Evolutionary conservation across 2,888 invertebrate species (phyloP).

Genomic region (Aleiodes testaceus): DNA sequence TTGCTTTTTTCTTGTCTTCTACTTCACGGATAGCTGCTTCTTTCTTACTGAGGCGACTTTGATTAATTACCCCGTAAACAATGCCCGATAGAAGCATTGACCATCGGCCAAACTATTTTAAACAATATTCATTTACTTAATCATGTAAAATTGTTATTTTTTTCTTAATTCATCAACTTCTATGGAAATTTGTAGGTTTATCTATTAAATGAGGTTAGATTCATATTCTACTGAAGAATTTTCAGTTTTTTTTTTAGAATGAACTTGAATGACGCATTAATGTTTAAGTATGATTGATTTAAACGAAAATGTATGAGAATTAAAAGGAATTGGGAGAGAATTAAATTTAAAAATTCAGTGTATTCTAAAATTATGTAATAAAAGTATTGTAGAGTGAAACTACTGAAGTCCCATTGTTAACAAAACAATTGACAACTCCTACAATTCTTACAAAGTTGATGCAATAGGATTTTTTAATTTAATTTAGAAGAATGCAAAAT

Average conservation of each 20-base stretch:
- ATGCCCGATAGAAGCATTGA: slow-evolving; percentile 83
- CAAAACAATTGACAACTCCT: slow-evolving; percentile 32
- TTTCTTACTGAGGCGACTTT: slow-evolving; percentile 80
- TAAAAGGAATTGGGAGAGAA: not conserved
- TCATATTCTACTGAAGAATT: no score
- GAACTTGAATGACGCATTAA: not conserved
- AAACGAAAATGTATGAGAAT: no score
- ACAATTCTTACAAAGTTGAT: not conserved
- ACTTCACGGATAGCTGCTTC: slow-evolving; percentile 80
- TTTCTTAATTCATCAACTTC: no score
- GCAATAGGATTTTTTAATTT: not conserved
- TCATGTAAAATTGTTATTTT: not conserved
- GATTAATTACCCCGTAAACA: slow-evolving; percentile 84
- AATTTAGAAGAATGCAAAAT: not conserved
- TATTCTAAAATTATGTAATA: slow-evolving; percentile 45
- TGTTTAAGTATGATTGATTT: not conserved
- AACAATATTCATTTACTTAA: slow-evolving; percentile 17
- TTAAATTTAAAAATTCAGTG: not conserved
- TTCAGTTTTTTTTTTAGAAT: no score
- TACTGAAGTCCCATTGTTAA: slow-evolving; percentile 2
- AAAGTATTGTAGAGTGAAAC: slow-evolving; percentile 16
- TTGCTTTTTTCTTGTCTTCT: slow-evolving; percentile 79
- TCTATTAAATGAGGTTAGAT: not conserved
- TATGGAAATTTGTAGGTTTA: not conserved
- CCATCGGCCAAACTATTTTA: slow-evolving; percentile 83